phyloP scores from a whole-genome alignment of 2,797 vertebrate species.

The Thunnus albacares region DNA sequence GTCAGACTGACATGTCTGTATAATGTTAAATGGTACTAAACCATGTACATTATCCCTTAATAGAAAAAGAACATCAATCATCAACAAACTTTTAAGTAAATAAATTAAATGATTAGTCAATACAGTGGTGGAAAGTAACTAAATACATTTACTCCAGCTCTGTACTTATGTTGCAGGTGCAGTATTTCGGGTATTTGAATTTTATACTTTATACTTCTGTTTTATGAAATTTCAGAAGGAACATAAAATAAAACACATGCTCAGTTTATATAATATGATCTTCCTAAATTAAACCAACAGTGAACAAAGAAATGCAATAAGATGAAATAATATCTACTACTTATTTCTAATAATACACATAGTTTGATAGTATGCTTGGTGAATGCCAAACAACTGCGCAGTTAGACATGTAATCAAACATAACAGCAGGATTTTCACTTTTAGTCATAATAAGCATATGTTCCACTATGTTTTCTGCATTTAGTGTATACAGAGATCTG shows the following conservation, averaged over 20 bases:
- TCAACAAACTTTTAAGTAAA: constrained; percentile 34
- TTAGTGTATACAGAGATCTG: not conserved
- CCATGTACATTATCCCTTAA: constrained; percentile 10
- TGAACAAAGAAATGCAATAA: too few species aligned
- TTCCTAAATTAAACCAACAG: not conserved
- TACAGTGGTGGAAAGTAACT: not conserved
- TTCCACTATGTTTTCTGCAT: not conserved
- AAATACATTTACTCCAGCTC: not conserved
- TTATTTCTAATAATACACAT: not conserved
- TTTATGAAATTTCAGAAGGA: not conserved
- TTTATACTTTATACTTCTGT: not conserved
- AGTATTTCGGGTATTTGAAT: not conserved
- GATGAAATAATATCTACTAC: not conserved
- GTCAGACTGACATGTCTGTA: constrained; percentile 23
- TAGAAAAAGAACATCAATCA: constrained; percentile 20
- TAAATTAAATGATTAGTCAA: constrained; percentile 17
- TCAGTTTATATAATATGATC: not conserved
- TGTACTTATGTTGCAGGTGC: not conserved
- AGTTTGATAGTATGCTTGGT: not conserved
- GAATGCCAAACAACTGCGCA: not conserved
- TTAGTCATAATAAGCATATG: not conserved
- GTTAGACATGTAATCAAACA: not conserved
- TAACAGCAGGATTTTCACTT: not conserved
- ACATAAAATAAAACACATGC: not conserved
- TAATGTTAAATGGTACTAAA: constrained; percentile 37